These are phyloP conservation scores for Zaprionus ornatus DNA, from an alignment of 1,140 invertebrate genomes.

Conservation along the genomic window DNA sequence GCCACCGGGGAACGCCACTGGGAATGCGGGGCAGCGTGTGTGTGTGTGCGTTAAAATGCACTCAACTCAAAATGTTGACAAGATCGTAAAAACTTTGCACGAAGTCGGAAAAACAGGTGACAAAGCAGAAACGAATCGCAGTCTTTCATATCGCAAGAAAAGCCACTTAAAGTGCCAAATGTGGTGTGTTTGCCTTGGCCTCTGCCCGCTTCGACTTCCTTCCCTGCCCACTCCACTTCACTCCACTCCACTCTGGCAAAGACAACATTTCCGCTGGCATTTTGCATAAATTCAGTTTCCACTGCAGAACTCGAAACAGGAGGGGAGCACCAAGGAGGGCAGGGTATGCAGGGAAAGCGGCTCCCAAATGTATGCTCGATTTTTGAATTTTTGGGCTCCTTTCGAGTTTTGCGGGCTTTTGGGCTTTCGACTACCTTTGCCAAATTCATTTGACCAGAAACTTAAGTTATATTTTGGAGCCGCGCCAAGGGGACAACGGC, in stretches of 20 bases:
- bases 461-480: slow-evolving; percentile 83
- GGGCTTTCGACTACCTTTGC: slow-evolving; percentile 71
- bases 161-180: slow-evolving; percentile 78
- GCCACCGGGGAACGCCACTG: not conserved
- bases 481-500: slow-evolving; percentile 49
- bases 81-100: slow-evolving; percentile 68
- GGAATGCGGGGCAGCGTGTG: not conserved
- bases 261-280: slow-evolving; percentile 61
- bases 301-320: slow-evolving; percentile 3
- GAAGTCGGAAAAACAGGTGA: slow-evolving; percentile 66
- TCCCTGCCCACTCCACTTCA: not conserved
- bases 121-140: slow-evolving; percentile 57
- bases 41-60: slow-evolving; percentile 70
- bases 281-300: slow-evolving; percentile 74
- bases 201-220: not conserved
- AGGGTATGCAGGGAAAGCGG: not conserved
- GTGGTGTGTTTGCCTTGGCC: slow-evolving; percentile 39
- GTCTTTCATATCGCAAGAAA: slow-evolving; percentile 42
- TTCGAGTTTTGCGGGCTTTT: slow-evolving; percentile 5
- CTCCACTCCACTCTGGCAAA: slow-evolving; percentile 25
- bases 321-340: not conserved
- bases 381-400: slow-evolving; percentile 33
- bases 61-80: slow-evolving; percentile 80
- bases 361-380: slow-evolving; percentile 53
- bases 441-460: slow-evolving; percentile 84